phyloP scores from a whole-genome alignment of 2,888 invertebrate genomes.

The Phorcus lineatus region DNA sequence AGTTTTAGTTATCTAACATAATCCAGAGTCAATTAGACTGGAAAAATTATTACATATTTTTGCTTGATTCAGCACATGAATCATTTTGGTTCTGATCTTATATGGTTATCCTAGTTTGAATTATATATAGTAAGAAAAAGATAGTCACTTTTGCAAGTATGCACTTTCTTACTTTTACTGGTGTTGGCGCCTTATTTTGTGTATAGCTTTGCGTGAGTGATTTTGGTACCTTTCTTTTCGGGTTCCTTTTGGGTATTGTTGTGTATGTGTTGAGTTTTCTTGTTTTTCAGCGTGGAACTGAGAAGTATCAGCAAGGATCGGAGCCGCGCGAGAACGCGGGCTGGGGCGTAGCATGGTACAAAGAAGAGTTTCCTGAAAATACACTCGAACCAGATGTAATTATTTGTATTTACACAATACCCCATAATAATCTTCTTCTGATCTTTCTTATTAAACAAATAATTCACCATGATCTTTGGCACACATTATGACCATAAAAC shows the following conservation, averaged over 20 bases:
- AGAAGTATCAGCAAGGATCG: constrained; percentile 51
- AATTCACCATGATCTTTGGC: neutral
- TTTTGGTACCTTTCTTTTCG: constrained; percentile 22
- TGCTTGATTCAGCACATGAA: no score
- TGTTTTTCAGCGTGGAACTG: constrained; percentile 63
- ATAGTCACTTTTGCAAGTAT: neutral
- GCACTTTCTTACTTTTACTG: neutral
- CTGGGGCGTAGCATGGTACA: constrained; percentile 52
- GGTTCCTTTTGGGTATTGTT: constrained; percentile 18
- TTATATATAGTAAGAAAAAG: no score
- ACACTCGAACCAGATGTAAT: constrained; percentile 46
- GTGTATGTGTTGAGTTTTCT: constrained; percentile 21
- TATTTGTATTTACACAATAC: constrained; percentile 3
- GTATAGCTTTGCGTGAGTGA: neutral
- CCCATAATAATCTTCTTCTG: neutral
- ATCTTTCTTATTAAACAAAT: neutral
- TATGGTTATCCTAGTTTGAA: no score
- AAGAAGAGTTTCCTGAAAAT: constrained; percentile 43
- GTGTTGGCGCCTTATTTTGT: neutral
- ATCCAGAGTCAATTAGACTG: no score
- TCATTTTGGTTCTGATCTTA: no score
- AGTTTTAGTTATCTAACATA: no score
- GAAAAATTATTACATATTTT: no score
- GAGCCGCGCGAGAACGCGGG: constrained; percentile 37
- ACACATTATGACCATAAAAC: no score